Percentiles rank a stretch among this genome's conserved stretches.
These are phyloP conservation scores for Drosophila watanabei DNA, from an alignment of 1,140 invertebrate species.

Conservation along the genomic window DNA sequence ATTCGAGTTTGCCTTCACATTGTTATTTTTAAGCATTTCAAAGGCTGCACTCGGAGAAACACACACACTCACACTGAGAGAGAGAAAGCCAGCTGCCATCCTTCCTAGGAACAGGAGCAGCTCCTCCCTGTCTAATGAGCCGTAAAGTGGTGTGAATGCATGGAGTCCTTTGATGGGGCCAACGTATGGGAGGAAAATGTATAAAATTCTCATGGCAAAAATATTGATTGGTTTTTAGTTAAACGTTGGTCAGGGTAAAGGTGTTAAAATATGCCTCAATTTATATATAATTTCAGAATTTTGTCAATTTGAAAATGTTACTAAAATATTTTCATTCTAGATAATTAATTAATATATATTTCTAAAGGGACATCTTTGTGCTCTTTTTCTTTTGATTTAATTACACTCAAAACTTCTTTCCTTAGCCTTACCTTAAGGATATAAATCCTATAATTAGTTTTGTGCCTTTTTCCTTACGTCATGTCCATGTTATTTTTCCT, in stretches of 20 bases:
- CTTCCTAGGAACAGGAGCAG: conserved; percentile 23
- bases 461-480: background rate
- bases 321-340: too few relatives aligned
- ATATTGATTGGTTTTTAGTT: conserved; percentile 57
- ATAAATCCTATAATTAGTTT: conserved; percentile 35
- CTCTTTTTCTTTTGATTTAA: background rate
- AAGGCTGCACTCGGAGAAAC: conserved; percentile 50
- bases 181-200: conserved; percentile 12
- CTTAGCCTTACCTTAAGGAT: background rate
- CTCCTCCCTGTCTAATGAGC: conserved; percentile 65
- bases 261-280: background rate
- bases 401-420: background rate
- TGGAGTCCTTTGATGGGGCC: conserved; percentile 68
- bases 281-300: conserved; percentile 13
- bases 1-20: conserved; percentile 57
- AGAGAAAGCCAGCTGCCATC: conserved; percentile 7
- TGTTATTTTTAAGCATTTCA: conserved; percentile 78
- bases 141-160: conserved; percentile 78
- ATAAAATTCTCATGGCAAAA: conserved; percentile 31
- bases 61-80: background rate
- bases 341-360: background rate
- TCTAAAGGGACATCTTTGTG: background rate
- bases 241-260: background rate
- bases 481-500: background rate
- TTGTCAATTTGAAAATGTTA: background rate